phyloP scores from a whole-genome alignment of 2,113 vertebrate species.

The Brachyistius frenatus region DNA sequence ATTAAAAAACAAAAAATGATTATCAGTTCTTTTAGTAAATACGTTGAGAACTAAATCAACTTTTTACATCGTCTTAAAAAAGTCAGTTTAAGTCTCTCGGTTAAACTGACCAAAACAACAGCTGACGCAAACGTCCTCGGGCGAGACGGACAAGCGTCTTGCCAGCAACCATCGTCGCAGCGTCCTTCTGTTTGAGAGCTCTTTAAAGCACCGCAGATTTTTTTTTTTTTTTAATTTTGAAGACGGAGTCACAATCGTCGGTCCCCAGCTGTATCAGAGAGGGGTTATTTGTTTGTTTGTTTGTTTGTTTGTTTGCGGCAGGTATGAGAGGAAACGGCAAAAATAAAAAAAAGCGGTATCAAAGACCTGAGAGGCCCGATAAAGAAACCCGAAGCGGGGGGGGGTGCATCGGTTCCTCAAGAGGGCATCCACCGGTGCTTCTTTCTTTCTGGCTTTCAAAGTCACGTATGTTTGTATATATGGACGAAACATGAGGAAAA shows the following conservation, averaged over 20 bases:
- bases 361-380: slow-evolving; percentile 32
- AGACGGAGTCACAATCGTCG: slow-evolving; percentile 12
- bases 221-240: slow-evolving; percentile 21
- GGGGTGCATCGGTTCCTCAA: neutral
- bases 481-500: neutral
- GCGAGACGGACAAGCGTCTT: slow-evolving; percentile 2
- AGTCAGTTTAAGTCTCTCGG: slow-evolving; percentile 54
- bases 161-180: slow-evolving; percentile 7
- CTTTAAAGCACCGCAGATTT: neutral
- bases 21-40: no score
- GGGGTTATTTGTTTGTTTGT: neutral
- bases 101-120: slow-evolving; percentile 64
- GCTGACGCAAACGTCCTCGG: slow-evolving; percentile 49
- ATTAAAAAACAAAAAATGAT: no score
- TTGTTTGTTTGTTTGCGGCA: neutral
- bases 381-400: neutral
- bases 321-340: slow-evolving; percentile 29
- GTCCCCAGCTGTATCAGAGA: slow-evolving; percentile 2
- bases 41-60: no score
- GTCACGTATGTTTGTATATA: neutral
- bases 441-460: neutral
- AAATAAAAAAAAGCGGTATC: slow-evolving; percentile 13
- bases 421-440: slow-evolving; percentile 26
- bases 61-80: no score
- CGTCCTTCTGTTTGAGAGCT: slow-evolving; percentile 8